A percentile compares a stretch with the other conserved stretches of the same genome.
Conservation (phyloP, 2,888 invertebrate species). For the Incurvaria masculella region DNA sequence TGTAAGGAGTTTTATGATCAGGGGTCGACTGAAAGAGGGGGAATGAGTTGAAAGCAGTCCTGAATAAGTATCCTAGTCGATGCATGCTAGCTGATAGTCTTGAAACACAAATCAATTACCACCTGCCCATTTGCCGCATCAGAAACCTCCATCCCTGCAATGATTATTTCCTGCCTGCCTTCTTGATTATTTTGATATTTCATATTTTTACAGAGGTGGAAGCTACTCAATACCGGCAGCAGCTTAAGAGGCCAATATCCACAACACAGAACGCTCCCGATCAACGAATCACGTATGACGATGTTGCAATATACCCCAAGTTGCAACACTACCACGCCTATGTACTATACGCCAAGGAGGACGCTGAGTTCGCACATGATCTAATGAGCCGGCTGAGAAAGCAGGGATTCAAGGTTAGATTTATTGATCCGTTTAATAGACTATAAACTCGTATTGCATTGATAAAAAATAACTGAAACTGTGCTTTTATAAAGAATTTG, state of each 20-base stretch:
- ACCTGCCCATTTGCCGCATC: slow-evolving; percentile 17
- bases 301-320: slow-evolving; percentile 34
- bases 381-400: slow-evolving; percentile 63
- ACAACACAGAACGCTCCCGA: slow-evolving; percentile 16
- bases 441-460: too few species aligned
- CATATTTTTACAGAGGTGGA: slow-evolving; percentile 5
- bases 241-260: slow-evolving; percentile 3
- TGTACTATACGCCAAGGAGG: slow-evolving; percentile 71
- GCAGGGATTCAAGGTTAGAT: slow-evolving; percentile 60
- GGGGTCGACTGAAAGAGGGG: slow-evolving; percentile 59
- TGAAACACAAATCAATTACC: slow-evolving; percentile 2
- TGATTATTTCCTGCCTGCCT: background rate
- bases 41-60: slow-evolving; percentile 59
- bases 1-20: slow-evolving; percentile 2
- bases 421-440: too few species aligned
- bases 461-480: too few species aligned
- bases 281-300: slow-evolving; percentile 47
- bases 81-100: slow-evolving; percentile 25
- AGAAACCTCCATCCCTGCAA: slow-evolving; percentile 10
- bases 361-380: slow-evolving; percentile 64
- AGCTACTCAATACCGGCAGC: slow-evolving; percentile 9
- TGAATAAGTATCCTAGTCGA: slow-evolving; percentile 34
- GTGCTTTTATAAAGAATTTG: too few species aligned
- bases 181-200: slow-evolving; percentile 14
- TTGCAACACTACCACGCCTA: slow-evolving; percentile 75